These are phyloP conservation scores for Trematomus bernacchii DNA, from an alignment of 2,797 vertebrate species.

Conservation along the genomic window DNA sequence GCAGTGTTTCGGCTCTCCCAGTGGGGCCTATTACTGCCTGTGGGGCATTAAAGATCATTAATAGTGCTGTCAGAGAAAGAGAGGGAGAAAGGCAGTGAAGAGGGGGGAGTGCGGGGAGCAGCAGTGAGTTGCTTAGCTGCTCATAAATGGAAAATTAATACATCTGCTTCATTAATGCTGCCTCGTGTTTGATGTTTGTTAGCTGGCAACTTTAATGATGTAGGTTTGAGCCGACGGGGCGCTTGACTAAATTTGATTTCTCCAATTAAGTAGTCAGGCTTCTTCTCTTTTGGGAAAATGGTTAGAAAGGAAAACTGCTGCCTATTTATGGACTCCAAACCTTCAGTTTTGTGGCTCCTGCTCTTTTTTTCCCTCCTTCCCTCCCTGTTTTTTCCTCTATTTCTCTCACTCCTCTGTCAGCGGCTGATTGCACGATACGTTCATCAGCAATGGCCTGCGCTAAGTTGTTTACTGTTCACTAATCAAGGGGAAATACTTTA, in stretches of 20 bases:
- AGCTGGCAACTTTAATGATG: constrained; percentile 95
- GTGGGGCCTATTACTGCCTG: constrained; percentile 99
- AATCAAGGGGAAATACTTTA: constrained; percentile 92
- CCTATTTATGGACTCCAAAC: constrained; percentile 89
- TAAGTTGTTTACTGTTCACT: constrained; percentile 86
- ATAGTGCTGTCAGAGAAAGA: constrained; percentile 94
- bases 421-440: constrained; percentile 79
- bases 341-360: constrained; percentile 76
- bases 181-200: constrained; percentile 93
- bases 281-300: constrained; percentile 88
- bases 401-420: constrained; percentile 70
- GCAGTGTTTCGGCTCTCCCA: constrained; percentile 98
- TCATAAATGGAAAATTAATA: constrained; percentile 98
- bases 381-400: constrained; percentile 32
- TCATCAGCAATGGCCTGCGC: constrained; percentile 82
- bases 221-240: constrained; percentile 88
- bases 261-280: constrained; percentile 91
- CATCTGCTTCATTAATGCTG: constrained; percentile 96
- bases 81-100: constrained; percentile 72
- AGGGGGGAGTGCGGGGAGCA: constrained; percentile 66
- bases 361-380: constrained; percentile 36
- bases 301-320: constrained; percentile 82
- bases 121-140: constrained; percentile 91
- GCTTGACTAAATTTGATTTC: constrained; percentile 91
- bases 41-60: constrained; percentile 99